phyloP scores from a whole-genome alignment of 2,113 vertebrate genomes.

The Macquaria australasica region DNA sequence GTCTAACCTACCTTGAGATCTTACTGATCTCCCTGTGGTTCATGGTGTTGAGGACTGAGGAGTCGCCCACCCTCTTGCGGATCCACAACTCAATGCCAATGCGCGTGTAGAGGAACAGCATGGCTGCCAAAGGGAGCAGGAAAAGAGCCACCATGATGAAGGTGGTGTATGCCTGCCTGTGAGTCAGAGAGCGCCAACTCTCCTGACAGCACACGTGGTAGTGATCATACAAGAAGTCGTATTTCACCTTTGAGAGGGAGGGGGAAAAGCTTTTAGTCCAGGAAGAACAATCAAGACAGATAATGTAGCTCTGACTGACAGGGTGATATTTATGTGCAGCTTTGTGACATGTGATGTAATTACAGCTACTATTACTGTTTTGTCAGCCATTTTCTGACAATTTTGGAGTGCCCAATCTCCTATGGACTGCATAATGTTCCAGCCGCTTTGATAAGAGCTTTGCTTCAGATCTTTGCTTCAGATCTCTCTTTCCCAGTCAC shows the following conservation, averaged over 20 bases:
- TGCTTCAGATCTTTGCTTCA: too few relatives aligned
- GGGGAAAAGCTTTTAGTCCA: neutral
- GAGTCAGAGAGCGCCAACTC: constrained; percentile 79
- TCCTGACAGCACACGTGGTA: constrained; percentile 89
- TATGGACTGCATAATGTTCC: neutral
- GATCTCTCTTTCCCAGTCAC: too few relatives aligned
- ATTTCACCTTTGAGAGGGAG: constrained; percentile 83
- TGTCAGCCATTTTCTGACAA: neutral
- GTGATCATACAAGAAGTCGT: constrained; percentile 88
- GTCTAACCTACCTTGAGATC: constrained; percentile 81
- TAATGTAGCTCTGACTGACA: neutral
- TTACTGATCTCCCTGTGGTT: constrained; percentile 87
- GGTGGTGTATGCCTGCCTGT: constrained; percentile 84
- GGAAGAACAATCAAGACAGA: neutral
- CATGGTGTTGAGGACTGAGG: constrained; percentile 85
- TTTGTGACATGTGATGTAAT: neutral
- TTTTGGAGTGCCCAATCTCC: neutral
- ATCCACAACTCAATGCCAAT: constrained; percentile 88
- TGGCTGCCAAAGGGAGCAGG: constrained; percentile 84
- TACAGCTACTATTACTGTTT: neutral
- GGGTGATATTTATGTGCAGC: neutral
- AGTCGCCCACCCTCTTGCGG: constrained; percentile 86
- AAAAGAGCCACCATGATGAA: constrained; percentile 89
- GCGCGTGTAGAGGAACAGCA: constrained; percentile 87
- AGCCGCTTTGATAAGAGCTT: neutral